Evolutionary conservation across 2,888 invertebrate species (phyloP), one percentile per base, ranked within the genome.

Genomic region (Orthosia cruda): DNA sequence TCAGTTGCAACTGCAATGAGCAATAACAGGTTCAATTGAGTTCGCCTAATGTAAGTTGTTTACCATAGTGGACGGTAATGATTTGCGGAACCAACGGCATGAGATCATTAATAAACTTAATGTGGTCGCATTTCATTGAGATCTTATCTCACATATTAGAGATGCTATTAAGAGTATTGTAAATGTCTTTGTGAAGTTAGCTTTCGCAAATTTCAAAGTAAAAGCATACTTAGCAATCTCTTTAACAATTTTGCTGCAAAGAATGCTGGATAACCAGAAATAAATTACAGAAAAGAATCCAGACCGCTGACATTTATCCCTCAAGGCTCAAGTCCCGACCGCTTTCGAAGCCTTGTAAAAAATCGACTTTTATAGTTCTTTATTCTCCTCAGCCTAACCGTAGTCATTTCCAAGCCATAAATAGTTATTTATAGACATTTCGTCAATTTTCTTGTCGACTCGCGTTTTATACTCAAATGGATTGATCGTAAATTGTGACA

Each of bases 281-380:
- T 91, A 90, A 89, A 90, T 91, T 87, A 89, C 85, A 83, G 80
- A 83, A 87, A 87, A 85, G 71, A 86, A 85, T 86, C 77, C 73
- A 77, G 79, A 86, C 71, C 69, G 76, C 85, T 87, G 87, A 88
- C 88, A 86, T 88, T 89, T 87, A 88, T 88, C 82, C 86, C 86
- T 84, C 71, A 81, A 87, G 85, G 61, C 68, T 77, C 79, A 80
- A 87, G 84, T 45, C 64, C 71, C 72, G 63, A 61, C 71, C 74
- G 82, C 68, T 83, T 85, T 77, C 68, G 62, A 83, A 78, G 78
- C 49, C 26, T 75, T 69, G 62, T 55, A 75, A 80, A 85, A 87
- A 89, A 82, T 77, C 65, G 47, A 55, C 77, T 86, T 92, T 89
- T 90, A 90, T 85, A 78, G 80, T 88, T 83, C 77, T 86, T 88